Evolutionary conservation across 2,888 invertebrate species (phyloP), one percentile per base, ranked within the genome.

Genomic region (Alsophila aescularia): DNA sequence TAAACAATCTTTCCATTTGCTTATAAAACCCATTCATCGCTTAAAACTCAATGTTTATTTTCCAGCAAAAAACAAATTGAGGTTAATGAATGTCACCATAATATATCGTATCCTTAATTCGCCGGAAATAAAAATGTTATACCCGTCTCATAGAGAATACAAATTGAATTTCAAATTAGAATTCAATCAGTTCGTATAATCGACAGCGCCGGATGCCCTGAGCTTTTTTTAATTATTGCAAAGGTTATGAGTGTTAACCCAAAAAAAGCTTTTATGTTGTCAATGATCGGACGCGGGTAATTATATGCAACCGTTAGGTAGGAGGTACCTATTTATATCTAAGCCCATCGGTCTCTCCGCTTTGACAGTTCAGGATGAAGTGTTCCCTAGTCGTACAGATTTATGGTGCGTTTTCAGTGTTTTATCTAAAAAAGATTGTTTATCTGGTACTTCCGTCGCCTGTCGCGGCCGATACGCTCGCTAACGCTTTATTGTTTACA

Each of bases 341-440:
- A 8, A 58, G 54, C 53, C 61, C 48, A 56, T 55, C 66, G 67
- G 62, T 70, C 71, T 71, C 72, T 66, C 58, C 66, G 69, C 72
- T 77, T 77, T 80, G 79, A 80, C 84, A 84, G 81, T 82, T 81
- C 77, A 79, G 84, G 81, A 84, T 83, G 82, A 79, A 84, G 77
- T 81, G 75, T 71, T 75, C 70, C 78, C 79, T 75, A 70, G 73
- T 72, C 69, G 69, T 73, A 76, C 82, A 84, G 85, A 90, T 90
- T 89, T 89, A 90, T 89, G 89, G 73, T 79, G 78, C 81, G 83
- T 86, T 85, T 87, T 82, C 85, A 87, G 78, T 75, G 79, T 84
- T 88, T 90, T 90, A 90, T 90, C 90, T 88, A 87, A 88, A 89
- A 88, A 88, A 89, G 87, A 89, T 88, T 90, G 90, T 90, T 91